Base-by-base conservation (phyloP, 1,140 invertebrate genomes). In the Caenorhabditis tropicalis region DNA sequence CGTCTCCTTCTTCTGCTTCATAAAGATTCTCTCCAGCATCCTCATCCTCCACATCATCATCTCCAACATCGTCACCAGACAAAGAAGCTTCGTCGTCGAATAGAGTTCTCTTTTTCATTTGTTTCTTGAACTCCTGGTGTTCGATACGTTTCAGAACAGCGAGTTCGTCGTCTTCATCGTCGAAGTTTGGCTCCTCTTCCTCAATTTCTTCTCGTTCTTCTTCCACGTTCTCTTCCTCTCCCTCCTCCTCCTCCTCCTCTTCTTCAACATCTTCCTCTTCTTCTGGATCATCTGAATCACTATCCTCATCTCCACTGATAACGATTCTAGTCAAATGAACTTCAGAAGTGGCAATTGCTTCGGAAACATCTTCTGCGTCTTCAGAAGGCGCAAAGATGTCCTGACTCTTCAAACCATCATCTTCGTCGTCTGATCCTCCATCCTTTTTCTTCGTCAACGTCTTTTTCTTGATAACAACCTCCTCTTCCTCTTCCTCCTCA, bases 41-140 rank as follows among this genome's bases (percentile, higher is more conserved):
- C 21, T 87, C 86, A 49, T 86, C 84, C 19, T 87, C 86, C 6
- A 43, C 7, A 29, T 87, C 7, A 29, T 87, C 86, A 53, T 81
- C 83, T 53, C 86, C 86, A 31, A 87, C 83, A 48, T 87, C 86
- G 56, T 84, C 82, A 33, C 86, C 86, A 12, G 79, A 82, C 0
- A 87, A 36, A 7, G 79, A 82, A 15, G 86, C 86, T 51, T 87
- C 86, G 21, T 87, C 86, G 27, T 87, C 86, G 19, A 83, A 70
- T 16, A 86, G 87, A 10, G 56, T 82, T 48, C 79, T 19, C 36
- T 65, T 86, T 33, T 79, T 70, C 27, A 82, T 51, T 27, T 85
- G 87, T 43, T 81, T 86, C 27, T 56, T 82, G 49, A 56, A 53
- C 36, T 70, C 80, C n/a, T 86, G 46, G 33, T 82, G 43, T 46